Evolutionary conservation across 2,888 invertebrate species (phyloP).

Genomic region (Drosophila vallismaia): DNA sequence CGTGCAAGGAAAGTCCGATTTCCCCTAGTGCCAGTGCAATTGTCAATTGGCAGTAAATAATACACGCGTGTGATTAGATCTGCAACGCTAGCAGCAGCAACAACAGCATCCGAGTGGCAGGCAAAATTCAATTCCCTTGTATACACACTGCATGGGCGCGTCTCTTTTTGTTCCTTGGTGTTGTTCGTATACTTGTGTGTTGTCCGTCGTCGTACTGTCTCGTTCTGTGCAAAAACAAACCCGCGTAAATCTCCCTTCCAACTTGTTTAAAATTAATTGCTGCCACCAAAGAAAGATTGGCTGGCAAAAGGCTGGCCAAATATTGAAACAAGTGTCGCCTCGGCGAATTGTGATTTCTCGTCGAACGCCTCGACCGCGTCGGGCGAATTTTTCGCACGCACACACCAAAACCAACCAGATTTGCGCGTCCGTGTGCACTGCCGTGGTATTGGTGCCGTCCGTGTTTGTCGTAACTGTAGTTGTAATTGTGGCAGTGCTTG

Average conservation of each 20-base stretch:
- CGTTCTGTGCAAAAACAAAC: slow-evolving; percentile 7
- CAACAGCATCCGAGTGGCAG: slow-evolving; percentile 8
- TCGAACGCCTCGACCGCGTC: slow-evolving; percentile 12
- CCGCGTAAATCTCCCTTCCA: slow-evolving; percentile 5
- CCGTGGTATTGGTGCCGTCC: slow-evolving; percentile 12
- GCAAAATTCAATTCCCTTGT: slow-evolving; percentile 5
- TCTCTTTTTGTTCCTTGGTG: slow-evolving; percentile 48
- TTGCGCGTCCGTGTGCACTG: slow-evolving; percentile 46
- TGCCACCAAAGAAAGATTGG: slow-evolving; percentile 13
- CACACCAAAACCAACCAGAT: slow-evolving; percentile 48
- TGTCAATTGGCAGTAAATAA: slow-evolving; percentile 3
- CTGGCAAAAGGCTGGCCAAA: slow-evolving; percentile 25
- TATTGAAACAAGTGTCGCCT: slow-evolving; percentile 63
- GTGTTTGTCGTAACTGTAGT: slow-evolving; percentile 19
- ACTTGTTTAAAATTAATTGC: slow-evolving; percentile 33
- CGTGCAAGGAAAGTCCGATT: not conserved
- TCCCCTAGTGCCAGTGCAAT: not conserved
- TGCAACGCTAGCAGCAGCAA: not conserved
- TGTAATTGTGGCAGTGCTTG: slow-evolving; percentile 44
- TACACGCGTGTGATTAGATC: not conserved
- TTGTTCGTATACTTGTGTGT: slow-evolving; percentile 11
- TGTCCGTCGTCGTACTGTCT: slow-evolving; percentile 28
- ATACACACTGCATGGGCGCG: slow-evolving; percentile 50
- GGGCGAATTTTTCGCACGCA: slow-evolving; percentile 39
- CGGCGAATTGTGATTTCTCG: slow-evolving; percentile 49